These are phyloP conservation scores for Volucella zonaria DNA, from an alignment of 2,888 invertebrate genomes.

Conservation along the genomic window DNA sequence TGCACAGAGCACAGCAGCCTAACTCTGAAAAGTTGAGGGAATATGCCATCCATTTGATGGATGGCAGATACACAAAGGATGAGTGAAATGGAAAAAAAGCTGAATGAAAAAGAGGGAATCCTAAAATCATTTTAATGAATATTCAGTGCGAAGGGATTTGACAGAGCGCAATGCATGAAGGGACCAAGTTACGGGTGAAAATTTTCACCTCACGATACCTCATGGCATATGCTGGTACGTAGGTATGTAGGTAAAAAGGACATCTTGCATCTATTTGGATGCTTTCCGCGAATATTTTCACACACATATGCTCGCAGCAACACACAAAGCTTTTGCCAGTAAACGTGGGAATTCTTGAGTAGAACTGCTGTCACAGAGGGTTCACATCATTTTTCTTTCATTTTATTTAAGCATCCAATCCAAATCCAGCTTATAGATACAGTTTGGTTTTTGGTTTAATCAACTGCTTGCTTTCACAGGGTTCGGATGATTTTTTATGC, in stretches of 20 bases:
- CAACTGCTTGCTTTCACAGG: conserved; percentile 44
- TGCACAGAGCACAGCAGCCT: no score
- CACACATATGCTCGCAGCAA: neutral
- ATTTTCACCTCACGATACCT: conserved; percentile 32
- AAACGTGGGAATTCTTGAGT: conserved; percentile 31
- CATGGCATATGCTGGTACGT: neutral
- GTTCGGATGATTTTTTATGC: conserved; percentile 58
- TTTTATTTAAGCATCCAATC: conserved; percentile 24
- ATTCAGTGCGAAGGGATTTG: conserved; percentile 49
- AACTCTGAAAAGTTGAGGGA: no score
- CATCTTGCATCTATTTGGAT: conserved; percentile 31
- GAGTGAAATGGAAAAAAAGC: conserved; percentile 4
- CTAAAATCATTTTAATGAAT: conserved; percentile 68
- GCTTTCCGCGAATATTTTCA: conserved; percentile 11
- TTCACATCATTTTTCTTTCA: conserved; percentile 52
- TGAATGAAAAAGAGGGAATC: conserved; percentile 7
- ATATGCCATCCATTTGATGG: no score
- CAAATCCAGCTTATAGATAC: conserved; percentile 38
- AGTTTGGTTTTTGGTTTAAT: conserved; percentile 62
- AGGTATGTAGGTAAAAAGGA: neutral
- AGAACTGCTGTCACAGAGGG: conserved; percentile 28
- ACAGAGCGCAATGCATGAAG: conserved; percentile 1
- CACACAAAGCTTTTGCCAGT: conserved; percentile 6
- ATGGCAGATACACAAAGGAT: no score
- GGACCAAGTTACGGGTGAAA: conserved; percentile 43